Evolutionary conservation across 2,113 vertebrate genomes (phyloP).

Genomic region (Xenopus borealis): DNA sequence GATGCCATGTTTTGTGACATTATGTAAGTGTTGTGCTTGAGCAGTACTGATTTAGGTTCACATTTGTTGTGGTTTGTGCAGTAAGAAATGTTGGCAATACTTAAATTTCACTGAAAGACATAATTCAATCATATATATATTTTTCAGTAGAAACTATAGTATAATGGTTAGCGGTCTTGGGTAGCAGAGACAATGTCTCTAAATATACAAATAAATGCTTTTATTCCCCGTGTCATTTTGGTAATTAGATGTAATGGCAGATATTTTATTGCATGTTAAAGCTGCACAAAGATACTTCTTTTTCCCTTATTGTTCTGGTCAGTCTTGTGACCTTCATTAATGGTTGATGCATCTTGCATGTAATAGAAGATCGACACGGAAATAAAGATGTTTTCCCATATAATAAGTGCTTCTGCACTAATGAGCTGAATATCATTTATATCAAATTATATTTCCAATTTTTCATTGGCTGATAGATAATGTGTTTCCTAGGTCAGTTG

Average conservation of each 20-base stretch:
- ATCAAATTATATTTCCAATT: constrained; percentile 41
- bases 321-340: constrained; percentile 29
- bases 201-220: neutral
- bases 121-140: too few relatives aligned
- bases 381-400: constrained; percentile 45
- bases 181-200: neutral
- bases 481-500: constrained; percentile 38
- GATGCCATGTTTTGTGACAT: too few relatives aligned
- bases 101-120: too few relatives aligned
- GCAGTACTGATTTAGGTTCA: too few relatives aligned
- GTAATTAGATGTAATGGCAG: neutral
- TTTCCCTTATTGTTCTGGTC: constrained; percentile 26
- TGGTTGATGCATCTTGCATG: constrained; percentile 26
- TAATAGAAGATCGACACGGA: constrained; percentile 40
- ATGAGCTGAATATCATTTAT: constrained; percentile 41
- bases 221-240: neutral
- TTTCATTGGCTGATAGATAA: constrained; percentile 45
- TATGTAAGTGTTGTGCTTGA: too few relatives aligned
- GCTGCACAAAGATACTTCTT: constrained; percentile 13
- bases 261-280: constrained; percentile 2
- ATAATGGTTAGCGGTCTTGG: neutral
- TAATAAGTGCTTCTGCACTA: constrained; percentile 41
- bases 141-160: too few relatives aligned
- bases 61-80: too few relatives aligned
- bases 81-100: too few relatives aligned